phyloP scores from a whole-genome alignment of 2,113 vertebrate species.

The Myocastor coypus region DNA sequence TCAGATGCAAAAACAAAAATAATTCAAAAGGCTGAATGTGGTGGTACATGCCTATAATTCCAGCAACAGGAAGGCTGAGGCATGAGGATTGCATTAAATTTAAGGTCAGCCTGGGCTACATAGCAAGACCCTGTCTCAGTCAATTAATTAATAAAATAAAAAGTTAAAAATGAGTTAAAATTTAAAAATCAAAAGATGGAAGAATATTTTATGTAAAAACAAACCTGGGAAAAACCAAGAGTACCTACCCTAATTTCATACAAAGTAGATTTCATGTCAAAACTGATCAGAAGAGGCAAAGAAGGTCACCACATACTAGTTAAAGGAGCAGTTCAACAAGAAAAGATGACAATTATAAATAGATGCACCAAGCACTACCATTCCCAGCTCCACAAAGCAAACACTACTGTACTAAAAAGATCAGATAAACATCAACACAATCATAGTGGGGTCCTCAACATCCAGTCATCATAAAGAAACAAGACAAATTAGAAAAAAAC shows the following conservation, averaged over 20 bases:
- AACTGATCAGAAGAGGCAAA: not conserved
- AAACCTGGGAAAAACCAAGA: not conserved
- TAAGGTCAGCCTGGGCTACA: not conserved
- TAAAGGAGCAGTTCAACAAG: not conserved
- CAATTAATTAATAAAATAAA: not conserved
- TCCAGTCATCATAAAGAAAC: not conserved
- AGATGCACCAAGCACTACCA: not conserved
- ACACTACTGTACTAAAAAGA: not conserved
- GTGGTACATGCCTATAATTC: no score
- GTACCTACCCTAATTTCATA: not conserved
- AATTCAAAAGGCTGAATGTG: not conserved
- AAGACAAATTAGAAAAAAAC: not conserved
- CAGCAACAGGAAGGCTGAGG: not conserved
- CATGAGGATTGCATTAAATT: not conserved
- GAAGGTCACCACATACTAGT: not conserved
- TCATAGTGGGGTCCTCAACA: not conserved
- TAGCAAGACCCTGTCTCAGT: not conserved
- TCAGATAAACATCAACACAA: not conserved
- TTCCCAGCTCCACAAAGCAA: not conserved
- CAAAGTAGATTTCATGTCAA: not conserved
- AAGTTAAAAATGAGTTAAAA: not conserved
- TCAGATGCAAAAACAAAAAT: conserved; percentile 29
- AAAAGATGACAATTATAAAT: not conserved
- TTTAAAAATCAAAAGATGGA: not conserved
- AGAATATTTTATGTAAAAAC: not conserved